Conservation (phyloP, 2,113 vertebrate species). For the Plestiodon gilberti region DNA sequence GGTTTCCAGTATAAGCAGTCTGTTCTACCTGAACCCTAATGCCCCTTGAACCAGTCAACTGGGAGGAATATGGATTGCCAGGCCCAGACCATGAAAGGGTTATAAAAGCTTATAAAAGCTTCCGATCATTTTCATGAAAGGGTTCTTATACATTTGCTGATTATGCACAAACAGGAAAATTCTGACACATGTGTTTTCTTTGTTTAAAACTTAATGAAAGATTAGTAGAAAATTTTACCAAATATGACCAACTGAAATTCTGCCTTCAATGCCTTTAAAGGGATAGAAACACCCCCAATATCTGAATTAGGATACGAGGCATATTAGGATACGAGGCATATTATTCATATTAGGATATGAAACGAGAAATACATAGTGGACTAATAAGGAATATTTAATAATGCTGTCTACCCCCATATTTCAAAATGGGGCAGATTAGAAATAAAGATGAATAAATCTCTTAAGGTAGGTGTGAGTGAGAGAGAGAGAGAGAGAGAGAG, state of each 20-base stretch:
- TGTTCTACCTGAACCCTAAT: background rate
- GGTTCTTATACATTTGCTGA: background rate
- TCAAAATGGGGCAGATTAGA: background rate
- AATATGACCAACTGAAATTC: background rate
- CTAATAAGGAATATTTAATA: background rate
- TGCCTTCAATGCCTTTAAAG: background rate
- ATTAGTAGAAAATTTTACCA: background rate
- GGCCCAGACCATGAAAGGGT: background rate
- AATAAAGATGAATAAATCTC: background rate
- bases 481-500: too few relatives aligned
- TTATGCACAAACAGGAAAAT: background rate
- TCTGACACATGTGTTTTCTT: background rate
- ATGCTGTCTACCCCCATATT: background rate
- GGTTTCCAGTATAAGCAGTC: background rate
- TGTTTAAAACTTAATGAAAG: background rate
- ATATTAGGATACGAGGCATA: too few relatives aligned
- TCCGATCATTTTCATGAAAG: too few relatives aligned
- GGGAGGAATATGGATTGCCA: background rate
- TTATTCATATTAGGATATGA: too few relatives aligned
- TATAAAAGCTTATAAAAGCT: too few relatives aligned
- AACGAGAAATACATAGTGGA: background rate
- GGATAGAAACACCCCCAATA: background rate
- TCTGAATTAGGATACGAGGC: too few relatives aligned
- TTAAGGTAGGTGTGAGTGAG: too few relatives aligned
- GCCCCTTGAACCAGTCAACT: background rate